Evolutionary conservation across 2,888 invertebrate species (phyloP).

Genomic region (Athetis lepigone): DNA sequence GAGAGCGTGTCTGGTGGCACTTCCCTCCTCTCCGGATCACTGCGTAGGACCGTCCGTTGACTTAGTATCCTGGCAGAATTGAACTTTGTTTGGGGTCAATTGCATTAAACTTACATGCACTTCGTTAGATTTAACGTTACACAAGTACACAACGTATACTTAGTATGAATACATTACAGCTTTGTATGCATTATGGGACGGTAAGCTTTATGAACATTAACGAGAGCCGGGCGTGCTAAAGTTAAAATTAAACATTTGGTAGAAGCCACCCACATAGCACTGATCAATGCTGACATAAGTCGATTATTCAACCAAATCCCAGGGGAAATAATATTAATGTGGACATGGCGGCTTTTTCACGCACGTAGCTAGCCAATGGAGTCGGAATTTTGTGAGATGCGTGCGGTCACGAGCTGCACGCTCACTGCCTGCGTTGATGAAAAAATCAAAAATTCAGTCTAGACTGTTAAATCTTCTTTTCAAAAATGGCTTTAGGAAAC

Average conservation of each 20-base stretch:
- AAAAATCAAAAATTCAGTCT: slow-evolving; percentile 19
- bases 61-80: slow-evolving; percentile 65
- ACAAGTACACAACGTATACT: slow-evolving; percentile 32
- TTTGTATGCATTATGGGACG: slow-evolving; percentile 14
- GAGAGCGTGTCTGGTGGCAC: slow-evolving; percentile 73
- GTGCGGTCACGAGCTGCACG: slow-evolving; percentile 82
- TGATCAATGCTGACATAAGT: slow-evolving; percentile 61
- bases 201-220: slow-evolving; percentile 20
- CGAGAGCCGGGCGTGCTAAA: slow-evolving; percentile 26
- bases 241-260: slow-evolving; percentile 45
- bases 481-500: no score
- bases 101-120: slow-evolving; percentile 64
- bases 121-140: slow-evolving; percentile 44
- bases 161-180: slow-evolving; percentile 22
- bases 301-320: slow-evolving; percentile 71
- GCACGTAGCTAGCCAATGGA: slow-evolving; percentile 83
- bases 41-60: slow-evolving; percentile 76
- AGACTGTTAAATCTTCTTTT: no score
- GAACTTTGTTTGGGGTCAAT: slow-evolving; percentile 71
- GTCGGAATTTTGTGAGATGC: slow-evolving; percentile 81
- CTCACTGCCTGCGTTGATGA: slow-evolving; percentile 55
- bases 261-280: slow-evolving; percentile 33
- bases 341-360: slow-evolving; percentile 78
- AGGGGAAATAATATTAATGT: slow-evolving; percentile 77
- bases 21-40: slow-evolving; percentile 75